phyloP scores from a whole-genome alignment of 2,888 invertebrate genomes.

The Nipponacmea schrenckii region DNA sequence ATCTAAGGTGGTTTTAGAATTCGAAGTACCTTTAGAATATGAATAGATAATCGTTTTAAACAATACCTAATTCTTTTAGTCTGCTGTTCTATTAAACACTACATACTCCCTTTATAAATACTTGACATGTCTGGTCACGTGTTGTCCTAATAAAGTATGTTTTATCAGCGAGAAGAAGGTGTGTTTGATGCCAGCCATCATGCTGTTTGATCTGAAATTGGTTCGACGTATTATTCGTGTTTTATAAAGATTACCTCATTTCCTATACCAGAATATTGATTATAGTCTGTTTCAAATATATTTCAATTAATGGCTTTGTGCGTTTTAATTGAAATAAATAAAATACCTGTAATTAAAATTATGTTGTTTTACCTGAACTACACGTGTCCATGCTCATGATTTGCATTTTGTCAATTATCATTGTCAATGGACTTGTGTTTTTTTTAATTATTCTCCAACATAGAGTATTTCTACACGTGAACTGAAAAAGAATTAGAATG shows the following conservation, averaged over 20 bases:
- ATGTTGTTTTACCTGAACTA: slow-evolving; percentile 1
- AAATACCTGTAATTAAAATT: neutral
- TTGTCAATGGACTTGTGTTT: neutral
- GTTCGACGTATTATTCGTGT: too few relatives aligned
- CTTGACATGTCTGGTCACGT: slow-evolving; percentile 4
- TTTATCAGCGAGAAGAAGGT: neutral
- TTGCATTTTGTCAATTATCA: neutral
- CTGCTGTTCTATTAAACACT: slow-evolving; percentile 1
- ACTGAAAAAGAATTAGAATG: neutral
- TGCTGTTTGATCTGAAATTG: too few relatives aligned
- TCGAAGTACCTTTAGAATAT: neutral
- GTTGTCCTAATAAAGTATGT: neutral
- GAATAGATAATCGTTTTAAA: neutral
- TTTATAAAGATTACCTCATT: too few relatives aligned
- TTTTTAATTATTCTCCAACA: neutral
- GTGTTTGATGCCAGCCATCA: too few relatives aligned
- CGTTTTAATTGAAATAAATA: slow-evolving; percentile 2
- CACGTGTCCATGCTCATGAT: neutral
- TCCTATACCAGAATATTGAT: too few relatives aligned
- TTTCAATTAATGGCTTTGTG: neutral
- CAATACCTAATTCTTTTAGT: slow-evolving; percentile 1
- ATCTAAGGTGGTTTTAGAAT: neutral
- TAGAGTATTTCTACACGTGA: neutral
- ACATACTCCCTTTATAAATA: neutral
- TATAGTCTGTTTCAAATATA: too few relatives aligned